phyloP scores from a whole-genome alignment of 2,113 vertebrate genomes.

The Chaetorhynchus papuensis region DNA sequence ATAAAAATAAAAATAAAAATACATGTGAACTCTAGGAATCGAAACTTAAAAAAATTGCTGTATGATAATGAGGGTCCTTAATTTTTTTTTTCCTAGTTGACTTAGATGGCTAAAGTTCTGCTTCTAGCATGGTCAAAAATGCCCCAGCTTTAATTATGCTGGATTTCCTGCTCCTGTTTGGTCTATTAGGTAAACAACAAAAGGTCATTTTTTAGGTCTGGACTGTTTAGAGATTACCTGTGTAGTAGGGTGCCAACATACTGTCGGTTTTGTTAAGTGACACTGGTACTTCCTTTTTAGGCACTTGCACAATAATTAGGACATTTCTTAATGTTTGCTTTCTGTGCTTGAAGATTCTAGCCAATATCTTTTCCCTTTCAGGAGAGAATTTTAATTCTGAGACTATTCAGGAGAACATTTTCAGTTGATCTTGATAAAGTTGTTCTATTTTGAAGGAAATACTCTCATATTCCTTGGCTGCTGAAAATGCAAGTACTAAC shows the following conservation, averaged over 20 bases:
- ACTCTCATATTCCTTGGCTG: background rate
- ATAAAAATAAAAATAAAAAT: background rate
- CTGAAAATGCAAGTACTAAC: background rate
- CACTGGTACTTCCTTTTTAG: background rate
- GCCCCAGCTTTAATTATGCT: background rate
- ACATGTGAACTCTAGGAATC: background rate
- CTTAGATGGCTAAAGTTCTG: background rate
- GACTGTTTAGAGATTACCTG: background rate
- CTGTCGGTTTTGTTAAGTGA: background rate
- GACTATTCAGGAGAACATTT: background rate
- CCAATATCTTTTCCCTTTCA: background rate
- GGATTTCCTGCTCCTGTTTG: background rate
- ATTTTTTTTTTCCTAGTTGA: background rate
- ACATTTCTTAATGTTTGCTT: background rate
- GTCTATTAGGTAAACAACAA: background rate
- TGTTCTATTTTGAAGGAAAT: background rate
- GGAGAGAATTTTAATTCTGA: background rate
- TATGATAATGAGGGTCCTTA: background rate
- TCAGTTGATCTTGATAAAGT: background rate
- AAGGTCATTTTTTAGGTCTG: background rate
- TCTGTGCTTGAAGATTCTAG: background rate
- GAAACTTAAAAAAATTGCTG: background rate
- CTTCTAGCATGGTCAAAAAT: background rate
- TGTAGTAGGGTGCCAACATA: background rate
- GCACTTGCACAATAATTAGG: background rate